These are phyloP conservation scores for Pocillopora damicornis DNA, from an alignment of 64 coral and sea anemone species.

Conservation along the genomic window DNA sequence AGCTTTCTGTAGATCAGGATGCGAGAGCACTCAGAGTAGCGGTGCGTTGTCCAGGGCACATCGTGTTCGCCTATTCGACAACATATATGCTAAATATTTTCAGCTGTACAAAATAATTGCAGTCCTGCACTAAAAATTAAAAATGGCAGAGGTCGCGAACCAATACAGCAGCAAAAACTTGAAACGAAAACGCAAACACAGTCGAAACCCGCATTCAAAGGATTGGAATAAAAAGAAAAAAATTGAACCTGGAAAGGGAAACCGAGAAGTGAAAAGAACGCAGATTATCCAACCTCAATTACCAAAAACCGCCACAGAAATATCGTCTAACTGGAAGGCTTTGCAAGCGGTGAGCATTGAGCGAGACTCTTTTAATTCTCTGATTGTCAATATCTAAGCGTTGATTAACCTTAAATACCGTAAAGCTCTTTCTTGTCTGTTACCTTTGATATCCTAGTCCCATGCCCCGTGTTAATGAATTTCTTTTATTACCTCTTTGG, in stretches of 20 bases:
- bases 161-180: neutral
- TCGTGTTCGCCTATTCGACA: neutral
- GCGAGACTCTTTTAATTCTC: neutral
- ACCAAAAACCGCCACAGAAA: conserved; percentile 67
- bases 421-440: too few species aligned
- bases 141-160: conserved; percentile 8
- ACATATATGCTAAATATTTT: neutral
- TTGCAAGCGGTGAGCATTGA: conserved; percentile 49
- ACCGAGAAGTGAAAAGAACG: conserved; percentile 21
- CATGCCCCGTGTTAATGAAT: too few species aligned
- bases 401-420: too few species aligned
- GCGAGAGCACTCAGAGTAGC: neutral
- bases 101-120: conserved; percentile 11
- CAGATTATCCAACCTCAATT: conserved; percentile 35
- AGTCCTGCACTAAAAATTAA: neutral
- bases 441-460: too few species aligned
- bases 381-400: neutral
- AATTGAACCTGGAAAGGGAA: neutral
- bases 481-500: too few species aligned
- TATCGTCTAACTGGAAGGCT: conserved; percentile 87
- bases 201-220: neutral
- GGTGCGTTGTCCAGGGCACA: neutral
- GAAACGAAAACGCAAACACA: conserved; percentile 2
- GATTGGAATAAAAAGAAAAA: neutral
- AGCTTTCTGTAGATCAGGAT: neutral